These are phyloP conservation scores for Protobothrops flavoviridis DNA, from an alignment of 2,113 vertebrate genomes.

Conservation along the genomic window DNA sequence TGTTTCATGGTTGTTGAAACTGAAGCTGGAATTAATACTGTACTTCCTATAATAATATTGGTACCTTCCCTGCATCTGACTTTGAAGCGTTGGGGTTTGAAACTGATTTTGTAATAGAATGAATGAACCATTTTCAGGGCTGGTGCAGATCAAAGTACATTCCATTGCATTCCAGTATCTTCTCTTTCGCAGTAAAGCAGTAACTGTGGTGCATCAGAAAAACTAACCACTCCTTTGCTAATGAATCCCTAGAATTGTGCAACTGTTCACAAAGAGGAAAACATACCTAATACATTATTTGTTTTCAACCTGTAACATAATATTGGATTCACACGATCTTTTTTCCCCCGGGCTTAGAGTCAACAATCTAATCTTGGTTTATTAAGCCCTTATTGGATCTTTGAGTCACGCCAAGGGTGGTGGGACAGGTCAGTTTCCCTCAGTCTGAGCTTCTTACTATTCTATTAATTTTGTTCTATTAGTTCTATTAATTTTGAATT, in stretches of 20 bases:
- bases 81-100: neutral
- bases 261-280: constrained; percentile 40
- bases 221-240: constrained; percentile 17
- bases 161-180: rapidly evolving
- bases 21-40: neutral
- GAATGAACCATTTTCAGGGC: neutral
- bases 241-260: constrained; percentile 57
- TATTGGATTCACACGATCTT: constrained; percentile 52
- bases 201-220: constrained; percentile 12
- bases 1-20: neutral
- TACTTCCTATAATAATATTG: neutral
- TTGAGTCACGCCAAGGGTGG: neutral
- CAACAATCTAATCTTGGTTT: neutral
- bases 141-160: neutral
- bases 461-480: neutral
- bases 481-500: neutral
- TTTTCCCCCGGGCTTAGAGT: constrained; percentile 42
- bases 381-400: neutral
- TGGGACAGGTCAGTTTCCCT: neutral
- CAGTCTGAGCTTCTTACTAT: neutral
- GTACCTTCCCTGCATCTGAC: neutral
- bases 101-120: neutral
- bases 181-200: constrained; percentile 27
- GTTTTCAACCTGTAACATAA: constrained; percentile 46
- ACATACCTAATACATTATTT: constrained; percentile 50